Evolutionary conservation across 1,140 invertebrate species (phyloP).

Genomic region (Acromyrmex charruanus): DNA sequence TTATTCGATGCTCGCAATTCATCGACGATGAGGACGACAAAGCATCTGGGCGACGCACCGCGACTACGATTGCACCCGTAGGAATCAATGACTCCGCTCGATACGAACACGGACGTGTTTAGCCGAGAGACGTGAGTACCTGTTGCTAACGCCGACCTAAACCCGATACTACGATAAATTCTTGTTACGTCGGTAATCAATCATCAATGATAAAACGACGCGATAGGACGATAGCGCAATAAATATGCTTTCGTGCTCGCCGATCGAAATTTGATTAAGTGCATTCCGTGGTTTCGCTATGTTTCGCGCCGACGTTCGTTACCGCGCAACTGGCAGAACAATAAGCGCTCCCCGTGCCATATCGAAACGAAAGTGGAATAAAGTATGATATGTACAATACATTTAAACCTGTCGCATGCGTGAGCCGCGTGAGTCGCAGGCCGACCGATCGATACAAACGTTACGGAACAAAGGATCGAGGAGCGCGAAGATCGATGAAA

Average conservation of each 20-base stretch:
- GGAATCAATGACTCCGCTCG: conserved; percentile 66
- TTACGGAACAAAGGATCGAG: conserved; percentile 31
- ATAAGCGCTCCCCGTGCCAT: conserved; percentile 22
- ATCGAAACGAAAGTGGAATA: conserved; percentile 53
- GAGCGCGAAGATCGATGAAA: conserved; percentile 54
- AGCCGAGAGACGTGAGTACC: conserved; percentile 67
- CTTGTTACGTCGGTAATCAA: conserved; percentile 74
- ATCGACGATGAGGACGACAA: conserved; percentile 10
- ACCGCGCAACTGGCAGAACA: conserved; percentile 41
- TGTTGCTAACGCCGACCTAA: conserved; percentile 69
- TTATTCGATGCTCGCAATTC: background rate
- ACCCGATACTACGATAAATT: conserved; percentile 74
- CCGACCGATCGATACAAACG: conserved; percentile 3
- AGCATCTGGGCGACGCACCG: background rate
- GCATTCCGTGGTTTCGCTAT: conserved; percentile 24
- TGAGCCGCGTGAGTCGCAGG: conserved; percentile 19
- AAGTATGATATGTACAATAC: conserved; percentile 46
- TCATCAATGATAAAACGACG: conserved; percentile 72
- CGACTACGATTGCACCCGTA: conserved; percentile 17
- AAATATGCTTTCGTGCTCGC: conserved; percentile 67
- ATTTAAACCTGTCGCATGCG: conserved; percentile 49
- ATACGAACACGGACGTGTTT: conserved; percentile 50
- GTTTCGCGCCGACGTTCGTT: conserved; percentile 62
- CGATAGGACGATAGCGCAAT: conserved; percentile 70
- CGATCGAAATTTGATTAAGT: conserved; percentile 54